Evolutionary conservation across 2,113 vertebrate genomes (phyloP).

Genomic region (Fregetta grallaria): DNA sequence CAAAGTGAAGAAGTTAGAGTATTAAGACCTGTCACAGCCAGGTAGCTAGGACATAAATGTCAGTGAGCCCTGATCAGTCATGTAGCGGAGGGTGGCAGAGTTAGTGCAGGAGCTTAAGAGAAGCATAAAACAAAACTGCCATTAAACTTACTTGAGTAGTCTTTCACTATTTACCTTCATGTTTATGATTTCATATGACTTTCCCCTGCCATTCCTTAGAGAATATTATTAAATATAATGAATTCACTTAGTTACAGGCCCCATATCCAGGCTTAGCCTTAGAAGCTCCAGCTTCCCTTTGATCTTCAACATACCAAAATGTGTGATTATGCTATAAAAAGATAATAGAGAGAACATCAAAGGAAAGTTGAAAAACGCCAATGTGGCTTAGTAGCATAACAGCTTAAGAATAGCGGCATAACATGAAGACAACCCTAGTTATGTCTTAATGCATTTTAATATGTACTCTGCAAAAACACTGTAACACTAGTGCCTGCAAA

Average conservation of each 20-base stretch:
- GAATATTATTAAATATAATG: slow-evolving; percentile 75
- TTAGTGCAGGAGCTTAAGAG: slow-evolving; percentile 2
- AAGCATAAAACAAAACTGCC: slow-evolving; percentile 38
- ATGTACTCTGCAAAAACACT: slow-evolving; percentile 29
- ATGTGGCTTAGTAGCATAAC: slow-evolving; percentile 68
- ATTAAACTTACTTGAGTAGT: slow-evolving; percentile 59
- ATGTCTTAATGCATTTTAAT: slow-evolving; percentile 72
- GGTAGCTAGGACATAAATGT: neutral
- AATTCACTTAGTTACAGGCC: slow-evolving; percentile 73
- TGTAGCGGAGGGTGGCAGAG: neutral
- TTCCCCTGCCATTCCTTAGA: slow-evolving; percentile 59
- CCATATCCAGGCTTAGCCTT: slow-evolving; percentile 65
- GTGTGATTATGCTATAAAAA: slow-evolving; percentile 73
- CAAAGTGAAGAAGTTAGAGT: neutral
- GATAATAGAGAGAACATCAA: slow-evolving; percentile 70
- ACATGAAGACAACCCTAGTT: slow-evolving; percentile 69
- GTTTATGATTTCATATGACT: slow-evolving; percentile 71
- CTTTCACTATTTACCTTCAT: slow-evolving; percentile 70
- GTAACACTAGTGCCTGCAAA: neutral
- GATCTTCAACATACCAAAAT: slow-evolving; percentile 71
- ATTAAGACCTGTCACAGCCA: neutral
- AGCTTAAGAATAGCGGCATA: slow-evolving; percentile 69
- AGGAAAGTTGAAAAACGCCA: slow-evolving; percentile 58
- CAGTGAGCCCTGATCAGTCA: neutral
- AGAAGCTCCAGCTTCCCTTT: slow-evolving; percentile 71